These are phyloP conservation scores for Enchytraeus crypticus DNA, from an alignment of 2,888 invertebrate genomes.

Conservation along the genomic window DNA sequence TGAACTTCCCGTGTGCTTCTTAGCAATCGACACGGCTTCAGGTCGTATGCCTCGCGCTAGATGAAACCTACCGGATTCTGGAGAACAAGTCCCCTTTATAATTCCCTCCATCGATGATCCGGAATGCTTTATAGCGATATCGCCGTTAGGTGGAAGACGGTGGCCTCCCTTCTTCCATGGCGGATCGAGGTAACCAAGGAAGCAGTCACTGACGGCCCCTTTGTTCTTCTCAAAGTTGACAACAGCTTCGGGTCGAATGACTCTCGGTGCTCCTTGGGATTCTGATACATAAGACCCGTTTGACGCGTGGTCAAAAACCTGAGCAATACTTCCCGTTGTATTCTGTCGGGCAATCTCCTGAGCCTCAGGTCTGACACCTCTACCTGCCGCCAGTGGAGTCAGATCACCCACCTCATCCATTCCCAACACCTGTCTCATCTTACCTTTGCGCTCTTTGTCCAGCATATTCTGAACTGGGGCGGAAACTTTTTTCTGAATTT, in stretches of 20 bases:
- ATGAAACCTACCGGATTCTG: slow-evolving; percentile 2
- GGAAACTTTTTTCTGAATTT: not conserved
- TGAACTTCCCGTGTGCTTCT: slow-evolving; percentile 13
- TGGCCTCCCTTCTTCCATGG: slow-evolving; percentile 19
- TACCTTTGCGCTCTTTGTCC: not conserved
- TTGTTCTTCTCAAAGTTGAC: slow-evolving; percentile 22
- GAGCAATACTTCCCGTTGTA: slow-evolving; percentile 22
- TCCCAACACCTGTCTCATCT: not conserved
- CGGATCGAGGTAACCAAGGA: slow-evolving; percentile 20
- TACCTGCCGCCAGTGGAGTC: not conserved
- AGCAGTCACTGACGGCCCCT: slow-evolving; percentile 23
- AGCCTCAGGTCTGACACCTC: slow-evolving; percentile 22
- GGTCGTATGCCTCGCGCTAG: slow-evolving; percentile 18
- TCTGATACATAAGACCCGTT: slow-evolving; percentile 18
- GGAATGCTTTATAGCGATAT: slow-evolving; percentile 13
- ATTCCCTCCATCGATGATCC: slow-evolving; percentile 8
- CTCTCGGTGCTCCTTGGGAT: not conserved
- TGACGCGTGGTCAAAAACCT: slow-evolving; percentile 23
- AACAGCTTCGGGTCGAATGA: slow-evolving; percentile 25
- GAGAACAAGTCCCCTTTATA: slow-evolving; percentile 4
- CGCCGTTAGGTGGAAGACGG: slow-evolving; percentile 13
- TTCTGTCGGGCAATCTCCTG: slow-evolving; percentile 21
- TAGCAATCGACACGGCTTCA: slow-evolving; percentile 22
- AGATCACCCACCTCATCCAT: not conserved
- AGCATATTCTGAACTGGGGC: not conserved